These are phyloP conservation scores for Gymnobelideus leadbeateri DNA, from an alignment of 2,113 vertebrate genomes.

Conservation along the genomic window DNA sequence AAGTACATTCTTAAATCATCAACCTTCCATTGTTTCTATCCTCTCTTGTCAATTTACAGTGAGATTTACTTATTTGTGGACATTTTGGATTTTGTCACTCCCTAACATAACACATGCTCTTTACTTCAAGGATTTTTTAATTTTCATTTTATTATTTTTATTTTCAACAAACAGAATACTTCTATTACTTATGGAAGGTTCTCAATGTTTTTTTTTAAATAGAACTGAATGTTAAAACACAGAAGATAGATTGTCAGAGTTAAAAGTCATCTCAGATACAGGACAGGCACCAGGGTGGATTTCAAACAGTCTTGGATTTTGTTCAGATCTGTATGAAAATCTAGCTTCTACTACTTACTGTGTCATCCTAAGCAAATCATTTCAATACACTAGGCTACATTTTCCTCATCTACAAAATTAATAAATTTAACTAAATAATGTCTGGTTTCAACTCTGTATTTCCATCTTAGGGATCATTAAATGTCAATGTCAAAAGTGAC, in stretches of 20 bases:
- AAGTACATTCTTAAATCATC: neutral
- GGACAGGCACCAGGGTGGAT: neutral
- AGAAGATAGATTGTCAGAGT: neutral
- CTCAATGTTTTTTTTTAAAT: neutral
- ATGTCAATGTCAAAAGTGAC: neutral
- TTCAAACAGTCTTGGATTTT: neutral
- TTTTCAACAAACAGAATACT: neutral
- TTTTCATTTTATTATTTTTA: neutral
- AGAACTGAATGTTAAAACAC: neutral
- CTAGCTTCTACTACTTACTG: neutral
- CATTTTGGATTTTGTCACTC: neutral
- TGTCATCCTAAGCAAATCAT: neutral
- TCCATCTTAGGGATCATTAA: neutral
- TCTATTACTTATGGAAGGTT: neutral
- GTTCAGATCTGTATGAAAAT: neutral
- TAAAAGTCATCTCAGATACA: neutral
- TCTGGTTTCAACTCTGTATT: neutral
- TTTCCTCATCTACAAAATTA: neutral
- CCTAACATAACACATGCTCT: neutral
- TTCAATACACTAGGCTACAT: neutral
- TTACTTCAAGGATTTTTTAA: neutral
- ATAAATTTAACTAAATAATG: neutral
- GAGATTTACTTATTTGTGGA: neutral
- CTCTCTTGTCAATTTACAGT: neutral
- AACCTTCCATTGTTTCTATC: neutral